Evolutionary conservation across 2,113 vertebrate genomes (phyloP).

Genomic region (Calidris pygmaea): DNA sequence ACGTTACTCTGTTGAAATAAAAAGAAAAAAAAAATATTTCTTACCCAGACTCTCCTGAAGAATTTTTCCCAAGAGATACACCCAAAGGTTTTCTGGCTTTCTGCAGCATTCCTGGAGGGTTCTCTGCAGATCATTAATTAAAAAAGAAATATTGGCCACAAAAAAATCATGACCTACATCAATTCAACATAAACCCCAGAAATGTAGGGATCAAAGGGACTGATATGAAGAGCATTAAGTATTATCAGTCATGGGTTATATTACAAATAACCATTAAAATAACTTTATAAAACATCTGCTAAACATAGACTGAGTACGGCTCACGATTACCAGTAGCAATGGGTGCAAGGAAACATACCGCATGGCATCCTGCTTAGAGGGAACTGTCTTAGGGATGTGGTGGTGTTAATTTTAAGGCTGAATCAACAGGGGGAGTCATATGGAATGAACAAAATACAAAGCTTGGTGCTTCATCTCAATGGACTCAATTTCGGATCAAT

Average conservation of each 20-base stretch:
- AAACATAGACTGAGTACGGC: background rate
- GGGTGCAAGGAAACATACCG: background rate
- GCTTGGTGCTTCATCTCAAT: background rate
- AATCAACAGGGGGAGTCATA: background rate
- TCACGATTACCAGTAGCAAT: background rate
- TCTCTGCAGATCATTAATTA: background rate
- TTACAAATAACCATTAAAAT: background rate
- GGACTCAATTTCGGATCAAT: too few relatives aligned
- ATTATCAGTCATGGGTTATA: background rate
- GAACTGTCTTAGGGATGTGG: background rate
- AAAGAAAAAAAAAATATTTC: background rate
- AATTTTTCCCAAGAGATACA: background rate
- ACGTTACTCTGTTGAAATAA: background rate
- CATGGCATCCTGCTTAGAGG: background rate
- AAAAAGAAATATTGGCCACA: background rate
- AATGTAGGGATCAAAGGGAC: background rate
- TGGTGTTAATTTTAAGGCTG: background rate
- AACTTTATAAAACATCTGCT: background rate
- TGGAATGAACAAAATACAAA: background rate
- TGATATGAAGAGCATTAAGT: background rate
- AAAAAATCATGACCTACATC: background rate
- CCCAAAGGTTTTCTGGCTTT: background rate
- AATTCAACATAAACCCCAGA: background rate
- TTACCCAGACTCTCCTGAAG: constrained; percentile 2
- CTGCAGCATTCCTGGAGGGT: background rate